phyloP scores from a whole-genome alignment of 2,888 invertebrate species.

The Acleris holmiana region DNA sequence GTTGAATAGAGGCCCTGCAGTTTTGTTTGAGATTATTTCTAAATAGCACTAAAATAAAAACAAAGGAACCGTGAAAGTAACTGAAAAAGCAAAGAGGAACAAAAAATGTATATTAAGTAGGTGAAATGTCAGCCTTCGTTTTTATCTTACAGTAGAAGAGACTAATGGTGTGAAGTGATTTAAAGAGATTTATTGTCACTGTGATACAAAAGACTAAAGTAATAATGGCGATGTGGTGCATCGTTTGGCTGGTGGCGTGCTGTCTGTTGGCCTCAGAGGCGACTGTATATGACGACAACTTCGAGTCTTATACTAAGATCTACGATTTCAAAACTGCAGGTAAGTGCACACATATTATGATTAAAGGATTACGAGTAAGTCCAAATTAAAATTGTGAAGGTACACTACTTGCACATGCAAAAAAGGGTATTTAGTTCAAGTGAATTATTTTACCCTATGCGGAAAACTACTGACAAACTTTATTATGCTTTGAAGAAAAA shows the following conservation, averaged over 20 bases:
- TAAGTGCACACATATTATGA: slow-evolving; percentile 59
- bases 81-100: not conserved
- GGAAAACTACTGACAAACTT: no score
- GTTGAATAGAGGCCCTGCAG: no score
- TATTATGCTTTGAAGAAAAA: no score
- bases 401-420: no score
- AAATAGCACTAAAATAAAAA: not conserved
- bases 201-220: slow-evolving; percentile 41
- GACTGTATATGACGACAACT: slow-evolving; percentile 75
- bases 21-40: not conserved
- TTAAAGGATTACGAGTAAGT: slow-evolving; percentile 64
- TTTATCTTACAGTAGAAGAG: slow-evolving; percentile 28
- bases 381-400: not conserved
- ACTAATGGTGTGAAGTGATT: slow-evolving; percentile 33
- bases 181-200: slow-evolving; percentile 23
- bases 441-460: no score
- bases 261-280: slow-evolving; percentile 59
- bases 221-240: slow-evolving; percentile 62
- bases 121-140: slow-evolving; percentile 7
- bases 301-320: slow-evolving; percentile 71
- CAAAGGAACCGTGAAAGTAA: slow-evolving; percentile 36
- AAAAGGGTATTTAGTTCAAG: no score
- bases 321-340: slow-evolving; percentile 75
- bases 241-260: slow-evolving; percentile 58
- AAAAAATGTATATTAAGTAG: slow-evolving; percentile 5